Evolutionary conservation across 2,113 vertebrate genomes (phyloP).

Genomic region (Raja brachyura): DNA sequence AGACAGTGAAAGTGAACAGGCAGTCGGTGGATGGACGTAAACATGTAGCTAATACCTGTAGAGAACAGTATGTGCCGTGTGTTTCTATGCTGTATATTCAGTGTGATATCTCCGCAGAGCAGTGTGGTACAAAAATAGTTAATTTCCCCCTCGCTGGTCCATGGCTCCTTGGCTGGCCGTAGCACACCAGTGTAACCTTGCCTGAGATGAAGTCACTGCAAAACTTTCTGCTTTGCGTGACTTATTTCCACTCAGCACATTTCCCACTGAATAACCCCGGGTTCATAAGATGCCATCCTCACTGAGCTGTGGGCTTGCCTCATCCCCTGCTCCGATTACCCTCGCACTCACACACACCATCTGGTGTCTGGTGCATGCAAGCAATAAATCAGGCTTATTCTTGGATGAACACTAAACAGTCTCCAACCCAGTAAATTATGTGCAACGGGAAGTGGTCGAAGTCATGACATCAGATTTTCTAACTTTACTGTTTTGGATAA

Average conservation of each 20-base stretch:
- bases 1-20: too few relatives aligned
- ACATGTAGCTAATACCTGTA: neutral
- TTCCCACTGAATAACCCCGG: neutral
- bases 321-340: too few relatives aligned
- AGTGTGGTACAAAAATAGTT: neutral
- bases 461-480: conserved; percentile 10
- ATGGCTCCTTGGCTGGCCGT: neutral
- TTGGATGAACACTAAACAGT: neutral
- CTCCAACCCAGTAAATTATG: neutral
- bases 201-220: neutral
- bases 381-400: neutral
- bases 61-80: neutral
- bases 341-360: neutral
- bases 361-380: neutral
- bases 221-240: neutral
- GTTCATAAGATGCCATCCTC: neutral
- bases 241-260: neutral
- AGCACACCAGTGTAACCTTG: neutral
- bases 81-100: neutral
- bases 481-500: neutral
- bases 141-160: neutral
- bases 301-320: neutral
- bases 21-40: too few relatives aligned
- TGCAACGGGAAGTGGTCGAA: neutral
- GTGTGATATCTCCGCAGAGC: neutral